Conservation (phyloP, 2,888 invertebrate species). For the Proisotoma minuta region DNA sequence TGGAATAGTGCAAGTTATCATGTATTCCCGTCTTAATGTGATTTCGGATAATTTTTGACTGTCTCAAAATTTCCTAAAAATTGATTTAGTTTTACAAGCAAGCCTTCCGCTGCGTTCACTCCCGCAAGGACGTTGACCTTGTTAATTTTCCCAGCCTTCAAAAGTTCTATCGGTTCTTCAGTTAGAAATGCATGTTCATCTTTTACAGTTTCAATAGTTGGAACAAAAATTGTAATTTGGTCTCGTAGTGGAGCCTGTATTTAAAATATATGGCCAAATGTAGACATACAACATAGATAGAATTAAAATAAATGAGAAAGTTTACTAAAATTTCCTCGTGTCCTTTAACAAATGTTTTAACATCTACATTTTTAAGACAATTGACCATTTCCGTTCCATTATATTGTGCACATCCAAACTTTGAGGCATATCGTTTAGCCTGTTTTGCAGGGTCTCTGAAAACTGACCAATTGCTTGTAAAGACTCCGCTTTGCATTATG, state of each 20-base stretch:
- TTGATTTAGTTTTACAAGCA: too few species aligned
- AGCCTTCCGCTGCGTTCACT: constrained; percentile 39
- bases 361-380: constrained; percentile 36
- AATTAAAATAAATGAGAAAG: neutral
- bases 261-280: neutral
- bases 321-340: constrained; percentile 33
- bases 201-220: constrained; percentile 38
- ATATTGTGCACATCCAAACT: constrained; percentile 34
- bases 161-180: constrained; percentile 32
- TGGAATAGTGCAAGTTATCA: too few species aligned
- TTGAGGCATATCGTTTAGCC: constrained; percentile 32
- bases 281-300: too few species aligned
- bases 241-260: constrained; percentile 30
- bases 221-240: constrained; percentile 34
- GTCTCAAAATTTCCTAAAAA: too few species aligned
- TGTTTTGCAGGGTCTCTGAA: constrained; percentile 35
- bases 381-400: constrained; percentile 32
- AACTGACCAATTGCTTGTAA: constrained; percentile 33
- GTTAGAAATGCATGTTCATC: constrained; percentile 41
- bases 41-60: too few species aligned
- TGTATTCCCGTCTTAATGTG: too few species aligned
- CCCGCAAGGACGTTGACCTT: constrained; percentile 41
- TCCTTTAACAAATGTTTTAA: constrained; percentile 20
- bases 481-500: constrained; percentile 36
- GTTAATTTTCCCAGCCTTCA: constrained; percentile 33